Percentiles rank a stretch among this genome's conserved stretches.
These are phyloP conservation scores for Ceyx margarethae DNA, from an alignment of 2,113 vertebrate genomes.

Conservation along the genomic window DNA sequence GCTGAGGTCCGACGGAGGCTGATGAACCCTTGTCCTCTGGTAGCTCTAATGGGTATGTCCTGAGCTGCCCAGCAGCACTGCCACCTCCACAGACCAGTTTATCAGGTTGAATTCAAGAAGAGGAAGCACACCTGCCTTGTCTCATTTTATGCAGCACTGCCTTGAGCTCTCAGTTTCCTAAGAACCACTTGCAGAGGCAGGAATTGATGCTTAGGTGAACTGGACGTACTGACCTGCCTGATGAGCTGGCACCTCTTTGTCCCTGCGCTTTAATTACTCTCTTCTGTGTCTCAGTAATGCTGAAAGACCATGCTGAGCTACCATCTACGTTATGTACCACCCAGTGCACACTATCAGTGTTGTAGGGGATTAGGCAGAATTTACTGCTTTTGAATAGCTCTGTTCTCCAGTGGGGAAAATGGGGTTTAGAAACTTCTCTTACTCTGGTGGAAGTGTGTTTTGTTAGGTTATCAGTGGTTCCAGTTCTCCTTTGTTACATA, in stretches of 20 bases:
- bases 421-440: not conserved
- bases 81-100: not conserved
- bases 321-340: not conserved
- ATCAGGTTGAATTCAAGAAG: not conserved
- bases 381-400: not conserved
- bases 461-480: not conserved
- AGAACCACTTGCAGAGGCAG: not conserved
- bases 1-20: rapidly evolving
- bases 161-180: not conserved
- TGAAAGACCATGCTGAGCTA: not conserved
- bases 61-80: rapidly evolving
- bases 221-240: rapidly evolving
- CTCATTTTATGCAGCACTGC: not conserved
- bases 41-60: not conserved
- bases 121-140: not conserved
- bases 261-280: not conserved
- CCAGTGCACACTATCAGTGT: not conserved
- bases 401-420: not conserved
- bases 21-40: rapidly evolving
- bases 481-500: not conserved
- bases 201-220: rapidly evolving
- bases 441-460: not conserved
- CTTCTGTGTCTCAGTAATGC: not conserved
- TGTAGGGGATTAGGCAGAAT: not conserved
- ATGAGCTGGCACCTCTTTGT: not conserved